Conservation (phyloP, 1,140 invertebrate species). For the Zaprionus vittiger region DNA sequence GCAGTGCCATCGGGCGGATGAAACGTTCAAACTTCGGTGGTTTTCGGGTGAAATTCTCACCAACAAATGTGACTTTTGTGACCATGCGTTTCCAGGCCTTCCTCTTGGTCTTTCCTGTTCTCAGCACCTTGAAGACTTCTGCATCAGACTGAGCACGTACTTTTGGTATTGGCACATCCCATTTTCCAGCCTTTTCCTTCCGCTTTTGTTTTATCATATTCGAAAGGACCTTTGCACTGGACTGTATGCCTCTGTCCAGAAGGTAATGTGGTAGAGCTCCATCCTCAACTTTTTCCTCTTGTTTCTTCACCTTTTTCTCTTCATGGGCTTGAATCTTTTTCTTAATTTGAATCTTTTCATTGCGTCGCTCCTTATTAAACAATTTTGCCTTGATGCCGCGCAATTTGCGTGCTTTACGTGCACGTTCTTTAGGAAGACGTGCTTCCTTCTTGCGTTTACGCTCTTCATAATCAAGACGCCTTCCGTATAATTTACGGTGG, state of each 20-base stretch:
- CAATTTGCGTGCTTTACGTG: conserved; percentile 95
- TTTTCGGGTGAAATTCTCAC: conserved; percentile 99
- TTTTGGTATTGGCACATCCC: conserved; percentile 99
- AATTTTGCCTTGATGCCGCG: conserved; percentile 99
- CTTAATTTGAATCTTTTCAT: conserved; percentile 99
- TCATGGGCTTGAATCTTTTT: conserved; percentile 98
- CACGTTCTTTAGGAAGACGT: conserved; percentile 94
- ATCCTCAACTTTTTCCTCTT: conserved; percentile 92
- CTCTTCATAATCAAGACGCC: conserved; percentile 98
- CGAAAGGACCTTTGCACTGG: conserved; percentile 96
- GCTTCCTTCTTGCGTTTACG: conserved; percentile 97
- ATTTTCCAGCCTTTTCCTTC: conserved; percentile 99
- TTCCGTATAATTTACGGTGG: conserved; percentile 97
- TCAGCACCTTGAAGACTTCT: conserved; percentile 98
- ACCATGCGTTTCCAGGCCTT: conserved; percentile 99
- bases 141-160: conserved; percentile 98
- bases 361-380: conserved; percentile 97
- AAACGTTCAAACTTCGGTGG: conserved; percentile 99
- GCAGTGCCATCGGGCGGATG: conserved; percentile 98
- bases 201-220: conserved; percentile 99
- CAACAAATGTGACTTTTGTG: conserved; percentile 99
- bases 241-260: conserved; percentile 97
- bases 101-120: conserved; percentile 96
- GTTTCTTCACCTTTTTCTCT: conserved; percentile 95
- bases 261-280: conserved; percentile 98